phyloP scores from a whole-genome alignment of 2,888 invertebrate species.

The Amorpha juglandis region DNA sequence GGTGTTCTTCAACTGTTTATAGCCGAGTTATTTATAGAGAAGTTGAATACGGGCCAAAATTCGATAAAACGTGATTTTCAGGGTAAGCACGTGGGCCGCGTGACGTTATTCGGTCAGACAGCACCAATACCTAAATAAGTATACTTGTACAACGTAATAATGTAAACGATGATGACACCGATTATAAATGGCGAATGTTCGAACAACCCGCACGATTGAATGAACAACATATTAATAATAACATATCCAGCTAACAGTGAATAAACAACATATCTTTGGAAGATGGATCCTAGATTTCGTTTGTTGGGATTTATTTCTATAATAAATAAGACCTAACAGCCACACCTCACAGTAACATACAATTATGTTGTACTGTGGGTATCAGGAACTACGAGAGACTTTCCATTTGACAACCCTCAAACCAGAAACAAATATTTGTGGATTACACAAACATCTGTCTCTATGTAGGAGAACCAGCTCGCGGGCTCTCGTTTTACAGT shows the following conservation, averaged over 20 bases:
- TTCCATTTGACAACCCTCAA: too few relatives aligned
- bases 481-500: too few relatives aligned
- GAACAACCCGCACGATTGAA: neutral
- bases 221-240: neutral
- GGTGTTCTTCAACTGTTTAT: constrained; percentile 56
- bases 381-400: too few relatives aligned
- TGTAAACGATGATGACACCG: constrained; percentile 10
- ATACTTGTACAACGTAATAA: constrained; percentile 34
- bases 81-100: constrained; percentile 61
- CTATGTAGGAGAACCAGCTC: too few relatives aligned
- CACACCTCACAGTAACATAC: too few relatives aligned
- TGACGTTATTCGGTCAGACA: constrained; percentile 54
- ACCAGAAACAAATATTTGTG: too few relatives aligned
- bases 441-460: too few relatives aligned
- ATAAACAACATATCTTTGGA: neutral
- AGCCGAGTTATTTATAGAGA: constrained; percentile 49
- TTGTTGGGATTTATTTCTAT: neutral
- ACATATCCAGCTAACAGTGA: neutral
- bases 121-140: constrained; percentile 57
- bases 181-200: constrained; percentile 16
- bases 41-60: constrained; percentile 68
- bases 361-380: too few relatives aligned
- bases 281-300: neutral
- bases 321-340: neutral
- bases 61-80: constrained; percentile 71